These are phyloP conservation scores for Conopomorpha cramerella DNA, from an alignment of 1,140 invertebrate species.

Conservation along the genomic window DNA sequence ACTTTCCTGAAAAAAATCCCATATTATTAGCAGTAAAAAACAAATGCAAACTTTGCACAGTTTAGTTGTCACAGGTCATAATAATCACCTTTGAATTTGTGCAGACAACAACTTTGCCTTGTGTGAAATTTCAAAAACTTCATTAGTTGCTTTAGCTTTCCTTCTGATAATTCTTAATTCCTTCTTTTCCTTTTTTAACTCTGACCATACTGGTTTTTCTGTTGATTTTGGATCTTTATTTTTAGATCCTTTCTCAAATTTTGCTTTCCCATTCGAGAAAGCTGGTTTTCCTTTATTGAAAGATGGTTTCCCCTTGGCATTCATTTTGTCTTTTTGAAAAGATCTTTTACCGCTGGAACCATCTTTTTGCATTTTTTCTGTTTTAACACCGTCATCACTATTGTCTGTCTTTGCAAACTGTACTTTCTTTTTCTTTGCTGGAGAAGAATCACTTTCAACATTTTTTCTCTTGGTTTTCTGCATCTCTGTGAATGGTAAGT, in stretches of 20 bases:
- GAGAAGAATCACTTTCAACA: conserved; percentile 10
- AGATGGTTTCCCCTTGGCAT: conserved; percentile 7
- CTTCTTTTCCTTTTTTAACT: conserved; percentile 76
- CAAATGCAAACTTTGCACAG: background rate
- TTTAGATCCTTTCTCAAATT: conserved; percentile 8
- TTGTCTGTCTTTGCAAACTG: conserved; percentile 6
- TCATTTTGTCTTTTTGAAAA: conserved; percentile 14
- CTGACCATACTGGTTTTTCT: conserved; percentile 72
- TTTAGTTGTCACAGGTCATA: background rate
- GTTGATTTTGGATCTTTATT: conserved; percentile 13
- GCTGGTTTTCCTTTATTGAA: conserved; percentile 15
- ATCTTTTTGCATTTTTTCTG: conserved; percentile 7
- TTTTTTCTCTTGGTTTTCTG: conserved; percentile 39
- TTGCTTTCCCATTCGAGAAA: conserved; percentile 12
- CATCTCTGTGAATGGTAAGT: conserved; percentile 17
- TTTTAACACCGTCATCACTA: conserved; percentile 6
- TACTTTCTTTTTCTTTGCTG: conserved; percentile 33
- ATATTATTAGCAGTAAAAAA: background rate
- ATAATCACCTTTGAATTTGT: conserved; percentile 68
- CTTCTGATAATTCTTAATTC: conserved; percentile 60
- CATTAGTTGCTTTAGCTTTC: conserved; percentile 59
- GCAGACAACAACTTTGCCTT: conserved; percentile 80
- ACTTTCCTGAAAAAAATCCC: conserved; percentile 37
- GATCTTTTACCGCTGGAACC: conserved; percentile 10
- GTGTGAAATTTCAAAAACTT: conserved; percentile 70